Conservation (phyloP, 1,140 invertebrate genomes). For the Limonius californicus region DNA sequence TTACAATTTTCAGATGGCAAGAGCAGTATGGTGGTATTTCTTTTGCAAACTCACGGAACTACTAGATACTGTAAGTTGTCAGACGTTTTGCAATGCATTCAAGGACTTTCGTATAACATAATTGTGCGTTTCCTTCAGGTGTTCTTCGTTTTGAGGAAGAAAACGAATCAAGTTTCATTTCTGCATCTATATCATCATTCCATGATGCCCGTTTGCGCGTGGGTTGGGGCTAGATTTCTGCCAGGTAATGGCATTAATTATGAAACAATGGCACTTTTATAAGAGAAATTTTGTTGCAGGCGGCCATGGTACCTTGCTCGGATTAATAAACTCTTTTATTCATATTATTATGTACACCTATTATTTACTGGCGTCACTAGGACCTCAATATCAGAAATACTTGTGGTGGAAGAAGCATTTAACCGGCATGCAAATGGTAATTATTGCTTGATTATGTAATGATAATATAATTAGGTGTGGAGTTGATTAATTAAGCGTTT, state of each 20-base stretch:
- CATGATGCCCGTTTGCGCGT: slow-evolving; percentile 75
- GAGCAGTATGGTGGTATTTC: slow-evolving; percentile 87
- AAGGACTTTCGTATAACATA: background rate
- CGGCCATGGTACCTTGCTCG: slow-evolving; percentile 74
- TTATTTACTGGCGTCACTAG: slow-evolving; percentile 71
- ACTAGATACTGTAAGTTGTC: slow-evolving; percentile 65
- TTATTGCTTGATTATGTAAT: no score
- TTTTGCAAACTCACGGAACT: slow-evolving; percentile 88
- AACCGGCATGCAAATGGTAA: slow-evolving; percentile 77
- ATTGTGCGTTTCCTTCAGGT: slow-evolving; percentile 37
- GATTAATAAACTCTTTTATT: slow-evolving; percentile 78
- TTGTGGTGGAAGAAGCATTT: slow-evolving; percentile 81
- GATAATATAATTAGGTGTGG: no score
- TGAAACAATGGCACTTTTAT: no score
- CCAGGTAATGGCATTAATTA: no score
- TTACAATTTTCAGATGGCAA: slow-evolving; percentile 66
- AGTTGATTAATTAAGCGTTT: no score
- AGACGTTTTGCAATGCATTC: background rate
- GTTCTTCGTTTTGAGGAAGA: slow-evolving; percentile 85
- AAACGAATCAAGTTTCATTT: slow-evolving; percentile 80
- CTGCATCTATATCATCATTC: slow-evolving; percentile 87
- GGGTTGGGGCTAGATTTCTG: slow-evolving; percentile 74
- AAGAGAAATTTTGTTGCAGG: slow-evolving; percentile 35
- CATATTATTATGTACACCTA: slow-evolving; percentile 84
- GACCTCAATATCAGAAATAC: slow-evolving; percentile 69